These are phyloP conservation scores for Podarcis siculus DNA, from an alignment of 2,797 vertebrate species.

Conservation along the genomic window DNA sequence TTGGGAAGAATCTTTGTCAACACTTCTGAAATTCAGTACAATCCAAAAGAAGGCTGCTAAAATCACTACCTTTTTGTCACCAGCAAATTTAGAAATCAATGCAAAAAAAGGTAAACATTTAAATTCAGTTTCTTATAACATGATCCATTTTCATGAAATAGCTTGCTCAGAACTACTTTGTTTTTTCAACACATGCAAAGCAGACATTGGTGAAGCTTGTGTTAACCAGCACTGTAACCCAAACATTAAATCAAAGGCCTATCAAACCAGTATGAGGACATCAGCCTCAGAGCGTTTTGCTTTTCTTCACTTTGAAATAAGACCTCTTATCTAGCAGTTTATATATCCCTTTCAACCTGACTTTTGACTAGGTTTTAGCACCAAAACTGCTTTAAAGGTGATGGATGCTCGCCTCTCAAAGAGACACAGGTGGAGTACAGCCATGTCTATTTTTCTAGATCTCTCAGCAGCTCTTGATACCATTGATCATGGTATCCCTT, in stretches of 20 bases:
- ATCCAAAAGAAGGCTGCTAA: neutral
- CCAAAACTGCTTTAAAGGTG: neutral
- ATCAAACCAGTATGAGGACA: neutral
- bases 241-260: neutral
- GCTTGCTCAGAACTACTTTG: neutral
- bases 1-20: neutral
- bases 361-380: neutral
- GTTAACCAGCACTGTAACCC: neutral
- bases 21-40: neutral
- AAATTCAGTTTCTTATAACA: neutral
- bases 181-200: neutral
- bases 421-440: neutral
- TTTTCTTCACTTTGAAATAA: neutral
- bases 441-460: neutral
- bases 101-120: neutral
- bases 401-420: neutral
- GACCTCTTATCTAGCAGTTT: neutral
- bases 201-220: neutral
- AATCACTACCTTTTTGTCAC: neutral
- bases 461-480: neutral
- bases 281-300: neutral
- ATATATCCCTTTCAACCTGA: neutral
- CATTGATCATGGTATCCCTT: neutral
- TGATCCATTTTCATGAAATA: slow-evolving; percentile 4
- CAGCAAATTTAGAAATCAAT: neutral